Base-by-base conservation (phyloP, 2,797 vertebrate species). In the Rhadinocentrus ornatus region DNA sequence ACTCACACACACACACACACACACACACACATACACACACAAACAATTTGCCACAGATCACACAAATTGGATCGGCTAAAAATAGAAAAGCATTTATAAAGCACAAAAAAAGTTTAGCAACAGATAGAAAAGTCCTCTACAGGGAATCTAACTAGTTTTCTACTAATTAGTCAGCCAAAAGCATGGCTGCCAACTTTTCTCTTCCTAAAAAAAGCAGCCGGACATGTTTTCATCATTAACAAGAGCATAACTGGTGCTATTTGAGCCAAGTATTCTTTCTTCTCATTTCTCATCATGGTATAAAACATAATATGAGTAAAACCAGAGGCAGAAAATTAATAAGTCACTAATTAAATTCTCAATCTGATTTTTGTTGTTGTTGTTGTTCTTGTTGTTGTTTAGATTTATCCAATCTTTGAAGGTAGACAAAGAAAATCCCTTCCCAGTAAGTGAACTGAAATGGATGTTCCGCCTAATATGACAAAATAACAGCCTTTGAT, bases 181-280 rank as follows among this genome's bases (percentile, higher is more conserved):
- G 77, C 67, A 82, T 8, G 75, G 65, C 57, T 70, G 70, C 79
- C 77, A 76, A 75, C 52, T 86, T 87, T 67, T 69, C 75, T 73
- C 70, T 78, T 78, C 70, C 64, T 80, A 85, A 89, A 84, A 84
- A 89, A 89, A 66, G 89, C 89, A 88, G 75, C 56, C 54, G 76
- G 59, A 75, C 24, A 76, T 88, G 57, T 86, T 89, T 87, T 89
- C 69, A 90, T 87, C 80, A 82, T 73, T 52, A 83, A 58, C 62
- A 83, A 73, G 86, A 83, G 85, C 69, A 76, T 64, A 61, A 72
- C 69, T 27, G 52, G 26, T 62, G 56, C 62, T 75, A 85, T 85
- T 71, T 37, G 55, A 39, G 76, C 79, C 62, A 73, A 67, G 62
- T 66, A 60, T 61, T 79, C 20, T 73, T 81, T 71, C 57, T 77